phyloP scores from a whole-genome alignment of 2,113 vertebrate species.

The Chaetodon auriga region DNA sequence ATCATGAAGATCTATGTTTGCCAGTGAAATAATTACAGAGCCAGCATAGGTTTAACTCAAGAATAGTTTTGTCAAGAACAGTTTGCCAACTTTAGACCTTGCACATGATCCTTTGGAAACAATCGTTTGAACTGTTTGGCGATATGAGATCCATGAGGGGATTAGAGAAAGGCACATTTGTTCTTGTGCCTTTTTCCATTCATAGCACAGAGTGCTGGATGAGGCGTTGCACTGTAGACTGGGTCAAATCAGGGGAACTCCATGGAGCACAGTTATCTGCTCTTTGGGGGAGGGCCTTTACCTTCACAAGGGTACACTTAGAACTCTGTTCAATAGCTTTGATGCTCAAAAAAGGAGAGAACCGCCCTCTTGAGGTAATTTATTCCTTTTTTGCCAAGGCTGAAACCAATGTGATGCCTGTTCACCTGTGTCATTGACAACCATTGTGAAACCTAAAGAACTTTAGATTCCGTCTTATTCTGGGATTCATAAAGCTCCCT shows the following conservation, averaged over 20 bases:
- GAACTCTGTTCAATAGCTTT: conserved; percentile 42
- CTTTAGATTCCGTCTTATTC: neutral
- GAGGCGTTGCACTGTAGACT: conserved; percentile 11
- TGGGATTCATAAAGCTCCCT: neutral
- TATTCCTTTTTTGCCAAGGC: conserved; percentile 31
- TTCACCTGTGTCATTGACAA: neutral
- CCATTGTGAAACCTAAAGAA: conserved; percentile 27
- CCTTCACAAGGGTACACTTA: conserved; percentile 47
- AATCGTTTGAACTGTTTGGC: neutral
- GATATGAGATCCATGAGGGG: neutral
- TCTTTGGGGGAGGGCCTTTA: conserved; percentile 34
- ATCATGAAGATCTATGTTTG: conserved; percentile 34
- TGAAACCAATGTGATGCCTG: conserved; percentile 2
- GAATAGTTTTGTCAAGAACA: neutral
- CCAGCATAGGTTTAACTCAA: neutral
- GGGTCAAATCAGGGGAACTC: conserved; percentile 18
- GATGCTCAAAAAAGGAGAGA: conserved; percentile 51
- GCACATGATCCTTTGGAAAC: neutral
- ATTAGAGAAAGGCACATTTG: neutral
- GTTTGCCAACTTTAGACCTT: neutral
- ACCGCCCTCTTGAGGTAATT: conserved; percentile 41
- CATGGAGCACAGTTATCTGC: conserved; percentile 19
- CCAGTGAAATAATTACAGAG: conserved; percentile 15
- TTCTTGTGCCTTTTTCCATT: neutral
- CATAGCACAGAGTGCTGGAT: neutral